Percentiles rank a stretch among this genome's conserved stretches.
Evolutionary conservation across 2,888 invertebrate species (phyloP).

Genomic region (Hipparchia semele): DNA sequence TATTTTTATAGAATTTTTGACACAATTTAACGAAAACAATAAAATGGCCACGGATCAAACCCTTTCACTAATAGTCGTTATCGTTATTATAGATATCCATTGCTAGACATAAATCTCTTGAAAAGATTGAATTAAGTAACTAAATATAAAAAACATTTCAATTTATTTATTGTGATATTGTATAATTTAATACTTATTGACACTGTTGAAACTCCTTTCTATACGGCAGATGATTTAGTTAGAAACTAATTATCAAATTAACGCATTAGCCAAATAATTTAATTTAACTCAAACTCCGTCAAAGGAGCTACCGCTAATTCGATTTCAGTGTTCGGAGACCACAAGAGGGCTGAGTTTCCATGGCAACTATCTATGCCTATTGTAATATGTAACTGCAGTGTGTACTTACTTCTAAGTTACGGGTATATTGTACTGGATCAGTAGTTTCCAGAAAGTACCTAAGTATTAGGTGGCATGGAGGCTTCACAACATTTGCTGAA

Average conservation of each 20-base stretch:
- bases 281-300: conserved; percentile 26
- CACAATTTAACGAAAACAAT: too few relatives aligned
- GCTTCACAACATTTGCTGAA: too few relatives aligned
- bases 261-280: conserved; percentile 30
- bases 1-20: too few relatives aligned
- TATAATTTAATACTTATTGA: conserved; percentile 1
- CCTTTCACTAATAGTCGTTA: too few relatives aligned
- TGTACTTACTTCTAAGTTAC: background rate
- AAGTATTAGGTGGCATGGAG: too few relatives aligned
- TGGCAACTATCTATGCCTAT: conserved; percentile 14
- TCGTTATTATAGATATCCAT: too few relatives aligned
- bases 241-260: conserved; percentile 27
- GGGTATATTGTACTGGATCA: background rate
- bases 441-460: too few relatives aligned
- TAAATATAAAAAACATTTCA: background rate
- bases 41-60: too few relatives aligned
- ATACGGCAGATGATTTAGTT: conserved; percentile 8
- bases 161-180: background rate
- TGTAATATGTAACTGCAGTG: background rate
- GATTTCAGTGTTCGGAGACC: conserved; percentile 34
- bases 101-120: too few relatives aligned
- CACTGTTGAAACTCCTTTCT: background rate
- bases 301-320: conserved; percentile 31
- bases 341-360: conserved; percentile 30
- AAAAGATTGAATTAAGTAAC: too few relatives aligned